Evolutionary conservation across 37 sponge, comb jelly and placozoan species (phyloP).

Genomic region (Halichondria panicea): DNA sequence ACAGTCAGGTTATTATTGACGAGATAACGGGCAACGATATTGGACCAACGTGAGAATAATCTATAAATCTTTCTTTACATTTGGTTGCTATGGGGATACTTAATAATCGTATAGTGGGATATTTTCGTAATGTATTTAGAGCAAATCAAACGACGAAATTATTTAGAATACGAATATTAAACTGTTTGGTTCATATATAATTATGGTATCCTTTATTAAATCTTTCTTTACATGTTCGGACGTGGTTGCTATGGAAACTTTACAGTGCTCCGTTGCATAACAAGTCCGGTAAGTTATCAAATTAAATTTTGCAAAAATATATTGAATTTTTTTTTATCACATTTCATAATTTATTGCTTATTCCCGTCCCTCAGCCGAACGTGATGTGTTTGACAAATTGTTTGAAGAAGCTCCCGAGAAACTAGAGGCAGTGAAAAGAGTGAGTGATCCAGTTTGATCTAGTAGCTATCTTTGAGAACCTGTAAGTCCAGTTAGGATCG

Average conservation of each 20-base stretch:
- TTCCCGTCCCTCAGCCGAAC: conserved; percentile 39
- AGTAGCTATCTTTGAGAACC: neutral
- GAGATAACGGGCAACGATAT: conserved; percentile 85
- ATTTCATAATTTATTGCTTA: too few relatives aligned
- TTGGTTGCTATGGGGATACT: neutral
- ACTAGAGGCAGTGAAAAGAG: conserved; percentile 84
- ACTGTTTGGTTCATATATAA: too few relatives aligned
- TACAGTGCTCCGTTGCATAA: conserved; percentile 8
- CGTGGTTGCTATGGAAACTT: neutral
- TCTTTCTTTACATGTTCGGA: neutral
- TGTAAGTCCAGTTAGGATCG: too few relatives aligned
- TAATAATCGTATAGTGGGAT: neutral
- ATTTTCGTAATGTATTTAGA: too few relatives aligned
- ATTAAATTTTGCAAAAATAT: neutral
- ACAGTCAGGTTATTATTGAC: conserved; percentile 67
- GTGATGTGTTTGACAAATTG: conserved; percentile 97
- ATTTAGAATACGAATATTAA: too few relatives aligned
- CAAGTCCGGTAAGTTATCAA: neutral
- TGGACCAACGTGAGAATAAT: conserved; percentile 73
- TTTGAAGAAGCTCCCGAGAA: conserved; percentile 94
- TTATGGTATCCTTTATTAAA: too few relatives aligned
- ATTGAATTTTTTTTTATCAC: neutral
- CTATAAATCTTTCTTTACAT: neutral
- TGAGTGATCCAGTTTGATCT: conserved; percentile 11
- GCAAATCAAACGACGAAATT: too few relatives aligned